These are phyloP conservation scores for Archivesica marissinica DNA, from an alignment of 1,140 invertebrate genomes.

Conservation along the genomic window DNA sequence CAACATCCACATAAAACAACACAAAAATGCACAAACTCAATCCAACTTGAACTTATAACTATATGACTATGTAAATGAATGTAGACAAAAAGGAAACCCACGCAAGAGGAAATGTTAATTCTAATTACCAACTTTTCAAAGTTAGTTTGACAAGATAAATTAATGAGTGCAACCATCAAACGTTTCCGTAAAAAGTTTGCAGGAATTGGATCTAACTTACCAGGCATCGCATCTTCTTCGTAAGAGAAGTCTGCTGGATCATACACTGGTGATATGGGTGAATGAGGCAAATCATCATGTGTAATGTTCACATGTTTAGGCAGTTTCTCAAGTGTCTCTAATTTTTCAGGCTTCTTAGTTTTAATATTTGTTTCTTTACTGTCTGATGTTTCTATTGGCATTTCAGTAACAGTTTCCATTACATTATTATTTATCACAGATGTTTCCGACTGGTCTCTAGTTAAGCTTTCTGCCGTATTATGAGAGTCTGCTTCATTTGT, in stretches of 20 bases:
- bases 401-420: neutral
- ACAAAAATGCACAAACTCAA: too few relatives aligned
- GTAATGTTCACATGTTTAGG: neutral
- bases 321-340: neutral
- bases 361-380: neutral
- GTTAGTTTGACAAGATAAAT: too few relatives aligned
- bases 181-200: too few relatives aligned
- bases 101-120: too few relatives aligned
- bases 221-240: conserved; percentile 59
- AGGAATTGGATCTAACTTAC: conserved; percentile 22
- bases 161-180: too few relatives aligned
- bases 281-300: neutral
- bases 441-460: neutral
- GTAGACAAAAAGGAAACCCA: too few relatives aligned
- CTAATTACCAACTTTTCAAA: too few relatives aligned
- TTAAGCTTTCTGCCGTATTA: neutral
- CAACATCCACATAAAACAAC: too few relatives aligned
- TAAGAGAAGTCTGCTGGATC: conserved; percentile 45
- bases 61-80: too few relatives aligned
- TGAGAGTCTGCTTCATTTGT: neutral
- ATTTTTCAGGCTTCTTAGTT: conserved; percentile 22
- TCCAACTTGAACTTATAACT: too few relatives aligned
- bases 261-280: conserved; percentile 49
- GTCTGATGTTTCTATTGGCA: neutral
- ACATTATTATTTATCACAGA: conserved; percentile 10